phyloP scores from a whole-genome alignment of 2,113 vertebrate species.

The Thunnus maccoyii region DNA sequence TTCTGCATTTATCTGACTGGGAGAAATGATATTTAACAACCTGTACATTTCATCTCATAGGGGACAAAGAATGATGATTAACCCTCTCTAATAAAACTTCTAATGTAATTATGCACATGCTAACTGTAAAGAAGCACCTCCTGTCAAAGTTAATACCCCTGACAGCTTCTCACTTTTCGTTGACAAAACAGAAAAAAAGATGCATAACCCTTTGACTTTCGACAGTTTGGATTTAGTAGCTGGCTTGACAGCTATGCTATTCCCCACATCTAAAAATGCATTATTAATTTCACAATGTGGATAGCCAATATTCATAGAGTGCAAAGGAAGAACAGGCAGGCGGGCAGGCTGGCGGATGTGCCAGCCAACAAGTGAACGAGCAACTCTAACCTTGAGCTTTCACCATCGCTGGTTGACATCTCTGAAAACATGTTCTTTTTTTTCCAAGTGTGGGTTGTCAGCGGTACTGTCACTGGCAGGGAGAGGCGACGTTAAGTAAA shows the following conservation, averaged over 20 bases:
- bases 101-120: constrained; percentile 56
- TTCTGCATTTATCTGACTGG: constrained; percentile 13
- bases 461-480: constrained; percentile 78
- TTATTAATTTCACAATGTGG: constrained; percentile 80
- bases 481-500: constrained; percentile 89
- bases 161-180: constrained; percentile 60
- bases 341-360: constrained; percentile 49
- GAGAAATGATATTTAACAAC: constrained; percentile 10
- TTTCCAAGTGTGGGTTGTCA: constrained; percentile 78
- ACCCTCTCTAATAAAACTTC: constrained; percentile 63
- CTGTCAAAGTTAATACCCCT: constrained; percentile 68
- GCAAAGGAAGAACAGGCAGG: constrained; percentile 54
- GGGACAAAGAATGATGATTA: constrained; percentile 70
- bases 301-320: constrained; percentile 69
- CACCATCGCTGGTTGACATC: constrained; percentile 76
- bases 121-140: constrained; percentile 49
- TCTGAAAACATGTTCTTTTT: constrained; percentile 75
- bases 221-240: constrained; percentile 73
- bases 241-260: constrained; percentile 72
- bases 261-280: constrained; percentile 69
- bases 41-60: constrained; percentile 44
- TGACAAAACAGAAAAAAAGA: constrained; percentile 66
- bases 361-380: constrained; percentile 61
- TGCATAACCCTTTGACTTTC: constrained; percentile 72
- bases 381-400: constrained; percentile 84